These are phyloP conservation scores for Dromius quadrimaculatus DNA, from an alignment of 2,888 invertebrate genomes.

Conservation along the genomic window DNA sequence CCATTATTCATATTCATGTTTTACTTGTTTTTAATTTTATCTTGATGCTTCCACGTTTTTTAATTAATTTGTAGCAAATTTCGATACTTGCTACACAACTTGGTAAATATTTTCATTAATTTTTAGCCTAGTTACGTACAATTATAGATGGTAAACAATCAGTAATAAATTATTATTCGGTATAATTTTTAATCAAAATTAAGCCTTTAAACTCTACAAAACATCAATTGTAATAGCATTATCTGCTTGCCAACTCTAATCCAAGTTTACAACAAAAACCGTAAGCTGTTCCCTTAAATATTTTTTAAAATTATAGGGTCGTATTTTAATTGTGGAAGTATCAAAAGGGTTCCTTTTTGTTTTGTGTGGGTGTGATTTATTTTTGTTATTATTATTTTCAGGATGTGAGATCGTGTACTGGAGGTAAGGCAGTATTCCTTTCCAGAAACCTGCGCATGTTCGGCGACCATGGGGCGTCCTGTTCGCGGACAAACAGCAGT, in stretches of 20 bases:
- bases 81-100: too few relatives aligned
- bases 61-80: too few relatives aligned
- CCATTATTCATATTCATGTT: background rate
- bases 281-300: too few relatives aligned
- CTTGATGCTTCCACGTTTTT: constrained; percentile 1
- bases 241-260: too few relatives aligned
- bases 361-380: constrained; percentile 19
- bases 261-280: too few relatives aligned
- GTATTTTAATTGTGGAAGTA: constrained; percentile 2
- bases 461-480: constrained; percentile 63
- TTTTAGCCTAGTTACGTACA: too few relatives aligned
- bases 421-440: constrained; percentile 72
- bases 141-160: too few relatives aligned
- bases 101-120: too few relatives aligned
- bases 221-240: too few relatives aligned
- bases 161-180: too few relatives aligned
- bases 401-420: constrained; percentile 52
- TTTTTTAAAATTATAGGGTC: background rate
- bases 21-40: background rate
- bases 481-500: constrained; percentile 41
- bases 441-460: constrained; percentile 71
- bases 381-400: constrained; percentile 48
- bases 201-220: too few relatives aligned
- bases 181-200: too few relatives aligned
- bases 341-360: background rate